These are phyloP conservation scores for Campylomormyrus numenius DNA, from an alignment of 2,113 vertebrate species.

Conservation along the genomic window DNA sequence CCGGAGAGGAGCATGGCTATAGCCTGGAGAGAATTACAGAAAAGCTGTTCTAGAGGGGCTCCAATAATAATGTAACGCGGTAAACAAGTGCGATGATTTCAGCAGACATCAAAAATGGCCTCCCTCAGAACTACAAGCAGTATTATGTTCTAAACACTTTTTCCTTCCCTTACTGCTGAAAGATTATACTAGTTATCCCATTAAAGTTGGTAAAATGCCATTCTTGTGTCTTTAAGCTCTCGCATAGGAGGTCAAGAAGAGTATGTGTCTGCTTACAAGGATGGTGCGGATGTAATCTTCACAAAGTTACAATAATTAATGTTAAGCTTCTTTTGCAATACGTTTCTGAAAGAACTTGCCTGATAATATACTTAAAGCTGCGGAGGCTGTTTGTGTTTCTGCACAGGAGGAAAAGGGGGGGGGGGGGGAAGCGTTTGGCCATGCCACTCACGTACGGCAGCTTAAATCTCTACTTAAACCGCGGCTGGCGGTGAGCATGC, in stretches of 20 bases:
- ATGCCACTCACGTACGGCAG: constrained; percentile 83
- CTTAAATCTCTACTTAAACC: constrained; percentile 84
- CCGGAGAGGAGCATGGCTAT: constrained; percentile 23
- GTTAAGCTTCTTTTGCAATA: constrained; percentile 98
- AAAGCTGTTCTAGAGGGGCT: constrained; percentile 32
- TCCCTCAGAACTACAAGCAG: constrained; percentile 73
- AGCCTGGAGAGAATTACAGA: constrained; percentile 51
- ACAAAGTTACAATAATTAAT: constrained; percentile 99
- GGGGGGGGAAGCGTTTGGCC: constrained; percentile 43
- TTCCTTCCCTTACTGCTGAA: constrained; percentile 81
- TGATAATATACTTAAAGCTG: constrained; percentile 96
- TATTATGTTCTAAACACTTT: constrained; percentile 92
- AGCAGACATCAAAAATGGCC: constrained; percentile 65
- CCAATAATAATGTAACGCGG: constrained; percentile 35
- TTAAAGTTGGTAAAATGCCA: constrained; percentile 98
- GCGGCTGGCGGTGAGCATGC: constrained; percentile 69
- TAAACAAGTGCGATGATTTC: constrained; percentile 69
- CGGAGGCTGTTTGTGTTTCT: constrained; percentile 87
- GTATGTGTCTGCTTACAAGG: constrained; percentile 85
- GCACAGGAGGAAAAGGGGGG: constrained; percentile 64
- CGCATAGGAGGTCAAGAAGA: constrained; percentile 92
- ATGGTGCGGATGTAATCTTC: constrained; percentile 90
- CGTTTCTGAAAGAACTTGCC: constrained; percentile 92
- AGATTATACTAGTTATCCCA: constrained; percentile 99
- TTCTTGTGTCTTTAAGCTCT: constrained; percentile 96